Base-by-base conservation (phyloP, 2,113 vertebrate genomes). In the Mugil cephalus region DNA sequence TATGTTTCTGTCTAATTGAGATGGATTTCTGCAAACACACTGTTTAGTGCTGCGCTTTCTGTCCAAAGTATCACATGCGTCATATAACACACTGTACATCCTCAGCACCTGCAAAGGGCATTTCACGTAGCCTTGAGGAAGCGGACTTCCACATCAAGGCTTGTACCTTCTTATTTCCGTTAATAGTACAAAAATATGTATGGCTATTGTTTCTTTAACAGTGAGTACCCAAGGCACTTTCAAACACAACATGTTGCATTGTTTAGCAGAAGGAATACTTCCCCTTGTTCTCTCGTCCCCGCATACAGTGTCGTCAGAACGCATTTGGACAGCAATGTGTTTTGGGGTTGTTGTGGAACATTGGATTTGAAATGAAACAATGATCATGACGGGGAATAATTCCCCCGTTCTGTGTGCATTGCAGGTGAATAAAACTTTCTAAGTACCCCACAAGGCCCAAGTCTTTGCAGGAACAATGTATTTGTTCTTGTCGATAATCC, bases 191-290 rank as follows among this genome's bases (percentile, higher is more conserved):
- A 1, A 80, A 77, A 62, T 38, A 79, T 54, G 17, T 51, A 50
- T 54, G 21, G 9, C 79, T 52, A 83, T 88, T 85, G 79, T 89
- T 81, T 55, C 36, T 78, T 55, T 35, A 70, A 46, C 52, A 59
- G 48, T 18, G 61, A 19, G 40, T 36, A 24, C 62, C 61, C 48
- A 21, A 52, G 48, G 55, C 42, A 46, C 7, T 83, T 68, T 50
- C 13, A n/a, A 50, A 36, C 46, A 74, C 47, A 71, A 50, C 58
- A 40, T 53, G 60, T 18, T 73, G 45, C 54, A 82, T 89, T 82
- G 85, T 89, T 73, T 81, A 17, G 51, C 51, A 53, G 19, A 52
- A 40, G 30, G 14, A 69, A 52, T 19, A 60, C 70, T 78, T 79
- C 74, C 76, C 43, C 12, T 11, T 21, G 12, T 21, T 62, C 10